Evolutionary conservation across 2,113 vertebrate species (phyloP).

Genomic region (Hippocampus abdominalis): DNA sequence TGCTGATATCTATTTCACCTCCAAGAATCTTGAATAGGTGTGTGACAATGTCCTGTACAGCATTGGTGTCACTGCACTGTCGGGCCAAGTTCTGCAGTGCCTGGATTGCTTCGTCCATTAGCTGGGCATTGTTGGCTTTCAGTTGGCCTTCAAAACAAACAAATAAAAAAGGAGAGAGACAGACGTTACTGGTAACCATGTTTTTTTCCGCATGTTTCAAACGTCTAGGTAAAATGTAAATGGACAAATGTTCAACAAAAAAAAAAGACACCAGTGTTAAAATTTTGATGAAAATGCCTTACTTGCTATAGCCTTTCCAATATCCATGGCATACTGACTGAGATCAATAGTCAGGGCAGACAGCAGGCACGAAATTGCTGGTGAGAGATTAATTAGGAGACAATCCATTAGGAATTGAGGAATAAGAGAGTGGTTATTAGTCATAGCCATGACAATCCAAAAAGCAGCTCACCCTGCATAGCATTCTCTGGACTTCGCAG

Average conservation of each 20-base stretch:
- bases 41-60: conserved; percentile 80
- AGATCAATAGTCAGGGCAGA: conserved; percentile 90
- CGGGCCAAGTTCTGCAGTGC: conserved; percentile 86
- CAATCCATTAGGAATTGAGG: background rate
- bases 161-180: background rate
- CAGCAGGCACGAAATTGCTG: conserved; percentile 87
- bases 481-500: conserved; percentile 93
- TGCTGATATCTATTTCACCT: conserved; percentile 70
- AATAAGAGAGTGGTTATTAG: background rate
- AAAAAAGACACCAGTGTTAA: background rate
- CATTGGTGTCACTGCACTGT: conserved; percentile 87
- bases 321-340: conserved; percentile 92
- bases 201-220: background rate
- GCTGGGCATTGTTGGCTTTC: conserved; percentile 87
- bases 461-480: conserved; percentile 82
- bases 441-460: background rate
- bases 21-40: conserved; percentile 91
- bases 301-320: conserved; percentile 91
- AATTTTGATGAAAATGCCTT: conserved; percentile 18
- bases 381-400: conserved; percentile 11
- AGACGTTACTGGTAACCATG: background rate
- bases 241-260: too few species aligned
- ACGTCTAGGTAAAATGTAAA: background rate
- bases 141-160: conserved; percentile 78
- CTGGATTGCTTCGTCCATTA: conserved; percentile 89